Percentiles rank a stretch among this genome's conserved stretches.
phyloP scores from a whole-genome alignment of 1,140 invertebrate species.

The Ectropis grisescens region DNA sequence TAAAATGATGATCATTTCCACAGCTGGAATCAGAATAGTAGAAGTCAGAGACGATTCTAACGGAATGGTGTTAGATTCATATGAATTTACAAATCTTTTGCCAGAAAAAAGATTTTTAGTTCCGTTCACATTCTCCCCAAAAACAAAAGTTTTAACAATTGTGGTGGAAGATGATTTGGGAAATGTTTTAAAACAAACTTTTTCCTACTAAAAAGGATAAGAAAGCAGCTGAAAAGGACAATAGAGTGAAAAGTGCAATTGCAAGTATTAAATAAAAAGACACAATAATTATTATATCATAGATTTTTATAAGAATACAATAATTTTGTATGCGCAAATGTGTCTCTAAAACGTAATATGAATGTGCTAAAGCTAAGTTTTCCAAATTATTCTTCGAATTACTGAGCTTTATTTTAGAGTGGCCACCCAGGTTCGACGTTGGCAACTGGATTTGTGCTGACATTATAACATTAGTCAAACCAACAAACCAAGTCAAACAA shows the following conservation, averaged over 20 bases:
- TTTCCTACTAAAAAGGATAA: constrained; percentile 45
- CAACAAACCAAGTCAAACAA: too few species aligned
- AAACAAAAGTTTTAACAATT: constrained; percentile 61
- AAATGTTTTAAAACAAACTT: constrained; percentile 71
- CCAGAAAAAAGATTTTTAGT: constrained; percentile 72
- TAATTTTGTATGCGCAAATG: too few species aligned
- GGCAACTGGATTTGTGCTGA: constrained; percentile 1
- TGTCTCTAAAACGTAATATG: too few species aligned
- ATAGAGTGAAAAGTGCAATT: constrained; percentile 21
- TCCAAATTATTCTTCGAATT: too few species aligned
- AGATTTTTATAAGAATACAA: too few species aligned
- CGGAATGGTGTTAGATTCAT: constrained; percentile 75
- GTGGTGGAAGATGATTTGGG: constrained; percentile 71
- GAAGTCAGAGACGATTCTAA: constrained; percentile 76
- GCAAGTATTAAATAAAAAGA: constrained; percentile 7
- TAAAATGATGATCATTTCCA: constrained; percentile 74
- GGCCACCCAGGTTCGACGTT: not conserved
- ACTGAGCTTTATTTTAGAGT: constrained; percentile 6
- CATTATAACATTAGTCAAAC: too few species aligned
- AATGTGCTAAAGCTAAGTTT: too few species aligned
- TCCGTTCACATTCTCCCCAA: constrained; percentile 63
- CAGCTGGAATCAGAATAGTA: constrained; percentile 76
- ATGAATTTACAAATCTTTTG: constrained; percentile 73
- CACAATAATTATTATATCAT: not conserved
- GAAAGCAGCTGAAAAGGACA: constrained; percentile 21